Evolutionary conservation across 23 tunicate genomes (phyloP).

Genomic region (Halocynthia roretzi): DNA sequence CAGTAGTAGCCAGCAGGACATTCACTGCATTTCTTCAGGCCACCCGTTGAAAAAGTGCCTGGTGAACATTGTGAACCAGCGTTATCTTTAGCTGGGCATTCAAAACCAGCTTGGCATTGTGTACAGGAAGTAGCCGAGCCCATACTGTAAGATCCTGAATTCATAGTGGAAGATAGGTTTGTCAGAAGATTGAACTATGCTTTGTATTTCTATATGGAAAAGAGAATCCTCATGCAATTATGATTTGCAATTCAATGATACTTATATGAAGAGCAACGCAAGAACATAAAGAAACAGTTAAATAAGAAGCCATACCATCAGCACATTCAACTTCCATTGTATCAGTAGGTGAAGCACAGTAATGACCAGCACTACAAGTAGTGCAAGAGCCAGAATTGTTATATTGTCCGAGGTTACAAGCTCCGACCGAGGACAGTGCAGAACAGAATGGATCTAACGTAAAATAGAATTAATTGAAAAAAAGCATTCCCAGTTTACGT

Average conservation of each 20-base stretch:
- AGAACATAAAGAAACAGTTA: no score
- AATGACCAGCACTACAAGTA: constrained; percentile 2
- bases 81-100: constrained; percentile 38
- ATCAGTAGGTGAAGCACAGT: constrained; percentile 12
- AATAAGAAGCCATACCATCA: neutral
- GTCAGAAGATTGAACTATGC: neutral
- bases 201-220: neutral
- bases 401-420: constrained; percentile 1
- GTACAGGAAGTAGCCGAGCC: constrained; percentile 26
- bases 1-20: constrained; percentile 81
- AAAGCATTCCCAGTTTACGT: no score
- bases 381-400: constrained; percentile 12
- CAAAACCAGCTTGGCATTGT: constrained; percentile 70
- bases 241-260: neutral
- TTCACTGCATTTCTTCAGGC: constrained; percentile 13
- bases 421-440: neutral
- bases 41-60: constrained; percentile 65
- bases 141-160: constrained; percentile 50
- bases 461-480: neutral
- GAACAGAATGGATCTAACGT: constrained; percentile 8
- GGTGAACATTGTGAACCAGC: constrained; percentile 28
- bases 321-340: neutral
- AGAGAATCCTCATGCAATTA: neutral
- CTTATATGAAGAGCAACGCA: neutral
- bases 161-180: neutral